These are phyloP conservation scores for Cichladusa arquata DNA, from an alignment of 2,113 vertebrate genomes.

Conservation along the genomic window DNA sequence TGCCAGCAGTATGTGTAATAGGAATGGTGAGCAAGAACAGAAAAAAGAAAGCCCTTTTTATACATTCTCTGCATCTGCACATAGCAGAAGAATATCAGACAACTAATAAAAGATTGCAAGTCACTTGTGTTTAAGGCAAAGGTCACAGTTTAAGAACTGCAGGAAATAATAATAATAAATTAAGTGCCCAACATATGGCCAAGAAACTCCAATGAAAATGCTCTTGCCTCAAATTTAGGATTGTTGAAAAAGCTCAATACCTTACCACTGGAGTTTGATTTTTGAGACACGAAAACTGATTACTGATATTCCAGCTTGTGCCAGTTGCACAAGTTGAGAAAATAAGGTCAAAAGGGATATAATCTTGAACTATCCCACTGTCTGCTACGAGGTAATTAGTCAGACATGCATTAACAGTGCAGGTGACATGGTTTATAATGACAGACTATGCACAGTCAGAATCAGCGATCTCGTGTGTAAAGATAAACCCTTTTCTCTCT, in stretches of 20 bases:
- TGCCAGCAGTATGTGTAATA: neutral
- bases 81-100: neutral
- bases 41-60: neutral
- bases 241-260: neutral
- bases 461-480: neutral
- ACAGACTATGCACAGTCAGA: rapidly evolving
- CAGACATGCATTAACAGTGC: neutral
- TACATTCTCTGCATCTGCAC: neutral
- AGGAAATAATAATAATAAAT: neutral
- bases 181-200: rapidly evolving
- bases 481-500: neutral
- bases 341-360: neutral
- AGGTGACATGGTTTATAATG: neutral
- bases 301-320: neutral
- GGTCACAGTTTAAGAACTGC: neutral
- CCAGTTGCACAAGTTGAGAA: neutral
- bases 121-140: neutral
- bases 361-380: neutral
- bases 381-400: neutral
- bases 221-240: neutral
- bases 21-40: neutral
- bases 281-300: neutral
- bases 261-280: neutral
- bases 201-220: neutral
- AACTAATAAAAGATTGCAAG: neutral